Conservation (phyloP, 2,113 vertebrate genomes). For the Petrocephalus zakoni region DNA sequence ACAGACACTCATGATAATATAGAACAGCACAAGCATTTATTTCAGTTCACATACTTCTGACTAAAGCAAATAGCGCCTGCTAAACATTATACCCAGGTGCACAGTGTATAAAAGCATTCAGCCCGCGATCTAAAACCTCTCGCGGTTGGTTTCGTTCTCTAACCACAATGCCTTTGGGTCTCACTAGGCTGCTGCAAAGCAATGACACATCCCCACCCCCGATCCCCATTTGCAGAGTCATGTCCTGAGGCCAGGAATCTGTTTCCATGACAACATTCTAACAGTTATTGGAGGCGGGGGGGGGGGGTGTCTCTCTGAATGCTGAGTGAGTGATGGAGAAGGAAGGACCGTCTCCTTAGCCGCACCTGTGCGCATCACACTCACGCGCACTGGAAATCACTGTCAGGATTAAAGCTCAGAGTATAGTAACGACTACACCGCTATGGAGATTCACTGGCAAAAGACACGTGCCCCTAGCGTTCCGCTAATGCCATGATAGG, state of each 20-base stretch:
- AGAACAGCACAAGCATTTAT: slow-evolving; percentile 15
- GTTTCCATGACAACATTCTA: slow-evolving; percentile 9
- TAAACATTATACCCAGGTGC: not conserved
- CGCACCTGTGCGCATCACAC: not conserved
- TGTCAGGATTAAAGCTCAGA: not conserved
- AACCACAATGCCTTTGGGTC: not conserved
- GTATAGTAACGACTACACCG: not conserved
- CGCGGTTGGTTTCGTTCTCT: not conserved
- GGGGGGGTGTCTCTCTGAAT: not conserved
- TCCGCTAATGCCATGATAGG: not conserved
- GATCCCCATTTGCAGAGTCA: not conserved
- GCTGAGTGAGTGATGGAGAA: not conserved
- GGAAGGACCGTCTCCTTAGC: not conserved
- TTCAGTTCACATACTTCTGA: not conserved
- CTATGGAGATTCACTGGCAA: not conserved
- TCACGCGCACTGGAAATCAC: not conserved
- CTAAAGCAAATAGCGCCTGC: not conserved
- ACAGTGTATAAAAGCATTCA: not conserved
- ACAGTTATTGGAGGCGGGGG: slow-evolving; percentile 63
- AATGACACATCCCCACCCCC: not conserved
- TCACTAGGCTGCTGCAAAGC: not conserved
- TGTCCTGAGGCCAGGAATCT: slow-evolving; percentile 3
- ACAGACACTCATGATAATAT: too few species aligned
- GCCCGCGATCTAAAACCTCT: not conserved
- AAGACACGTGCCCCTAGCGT: not conserved